phyloP scores from a whole-genome alignment of 2,888 invertebrate genomes.

The Drosophila mercatorum region DNA sequence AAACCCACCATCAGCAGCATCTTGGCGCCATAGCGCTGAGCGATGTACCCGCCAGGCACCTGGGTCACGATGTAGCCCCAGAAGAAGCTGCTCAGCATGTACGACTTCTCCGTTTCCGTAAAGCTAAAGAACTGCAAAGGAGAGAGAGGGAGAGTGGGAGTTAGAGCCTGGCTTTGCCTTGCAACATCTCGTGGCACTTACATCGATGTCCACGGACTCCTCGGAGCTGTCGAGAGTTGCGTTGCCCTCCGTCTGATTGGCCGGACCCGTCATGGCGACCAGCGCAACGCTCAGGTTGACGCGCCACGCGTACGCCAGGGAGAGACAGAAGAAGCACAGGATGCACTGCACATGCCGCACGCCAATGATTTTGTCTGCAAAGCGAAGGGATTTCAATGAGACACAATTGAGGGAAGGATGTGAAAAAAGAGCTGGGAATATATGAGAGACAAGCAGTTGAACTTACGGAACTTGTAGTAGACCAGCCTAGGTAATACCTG shows the following conservation, averaged over 20 bases:
- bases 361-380: slow-evolving; percentile 85
- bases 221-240: slow-evolving; percentile 7
- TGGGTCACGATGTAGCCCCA: slow-evolving; percentile 88
- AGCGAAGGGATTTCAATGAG: neutral
- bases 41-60: slow-evolving; percentile 89
- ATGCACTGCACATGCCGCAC: slow-evolving; percentile 88
- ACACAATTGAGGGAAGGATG: neutral
- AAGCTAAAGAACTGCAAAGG: slow-evolving; percentile 86
- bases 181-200: slow-evolving; percentile 10
- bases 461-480: too few species aligned
- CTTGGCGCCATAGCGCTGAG: slow-evolving; percentile 90
- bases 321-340: slow-evolving; percentile 87
- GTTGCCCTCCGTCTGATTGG: slow-evolving; percentile 30
- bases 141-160: neutral
- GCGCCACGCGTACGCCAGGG: slow-evolving; percentile 88
- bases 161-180: neutral
- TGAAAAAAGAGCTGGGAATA: too few species aligned
- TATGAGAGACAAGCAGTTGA: too few species aligned
- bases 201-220: slow-evolving; percentile 10
- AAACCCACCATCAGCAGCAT: slow-evolving; percentile 87
- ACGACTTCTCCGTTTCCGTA: slow-evolving; percentile 86
- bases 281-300: slow-evolving; percentile 90
- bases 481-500: too few species aligned
- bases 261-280: slow-evolving; percentile 89
- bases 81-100: slow-evolving; percentile 88